Evolutionary conservation across 2,113 vertebrate genomes (phyloP).

Genomic region (Bostrychus sinensis): DNA sequence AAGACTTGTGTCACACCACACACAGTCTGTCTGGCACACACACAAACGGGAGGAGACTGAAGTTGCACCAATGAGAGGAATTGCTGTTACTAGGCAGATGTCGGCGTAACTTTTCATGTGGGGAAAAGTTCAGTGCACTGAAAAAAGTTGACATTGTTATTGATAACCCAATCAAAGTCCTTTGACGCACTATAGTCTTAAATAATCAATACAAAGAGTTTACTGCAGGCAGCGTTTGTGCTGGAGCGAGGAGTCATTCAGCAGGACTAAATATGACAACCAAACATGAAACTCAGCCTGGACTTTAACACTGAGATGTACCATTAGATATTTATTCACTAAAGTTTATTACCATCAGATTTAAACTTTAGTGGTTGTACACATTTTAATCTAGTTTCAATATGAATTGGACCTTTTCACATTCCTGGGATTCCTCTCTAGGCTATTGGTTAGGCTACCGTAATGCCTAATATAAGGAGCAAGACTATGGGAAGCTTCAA

Average conservation of each 20-base stretch:
- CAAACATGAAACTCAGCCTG: not conserved
- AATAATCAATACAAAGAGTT: not conserved
- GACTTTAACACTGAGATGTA: not conserved
- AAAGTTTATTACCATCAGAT: not conserved
- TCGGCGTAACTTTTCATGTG: constrained; percentile 68
- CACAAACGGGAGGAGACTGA: constrained; percentile 78
- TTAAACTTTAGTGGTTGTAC: constrained; percentile 16
- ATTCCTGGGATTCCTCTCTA: constrained; percentile 86
- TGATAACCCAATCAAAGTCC: constrained; percentile 43
- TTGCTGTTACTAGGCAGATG: constrained; percentile 93
- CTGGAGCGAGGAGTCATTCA: not conserved
- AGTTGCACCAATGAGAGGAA: constrained; percentile 84
- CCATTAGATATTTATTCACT: not conserved
- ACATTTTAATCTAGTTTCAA: constrained; percentile 73
- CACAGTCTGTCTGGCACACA: constrained; percentile 23
- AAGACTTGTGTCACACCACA: constrained; percentile 17
- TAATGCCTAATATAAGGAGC: constrained; percentile 66
- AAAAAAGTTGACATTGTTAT: constrained; percentile 35
- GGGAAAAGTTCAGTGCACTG: constrained; percentile 61
- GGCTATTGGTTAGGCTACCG: constrained; percentile 75
- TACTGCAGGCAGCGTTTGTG: not conserved
- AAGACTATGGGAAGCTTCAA: not conserved
- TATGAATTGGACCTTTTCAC: constrained; percentile 79
- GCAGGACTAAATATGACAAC: not conserved
- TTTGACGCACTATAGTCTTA: not conserved